Evolutionary conservation across 2,888 invertebrate genomes (phyloP).

Genomic region (Cordylochernes scorpioides): DNA sequence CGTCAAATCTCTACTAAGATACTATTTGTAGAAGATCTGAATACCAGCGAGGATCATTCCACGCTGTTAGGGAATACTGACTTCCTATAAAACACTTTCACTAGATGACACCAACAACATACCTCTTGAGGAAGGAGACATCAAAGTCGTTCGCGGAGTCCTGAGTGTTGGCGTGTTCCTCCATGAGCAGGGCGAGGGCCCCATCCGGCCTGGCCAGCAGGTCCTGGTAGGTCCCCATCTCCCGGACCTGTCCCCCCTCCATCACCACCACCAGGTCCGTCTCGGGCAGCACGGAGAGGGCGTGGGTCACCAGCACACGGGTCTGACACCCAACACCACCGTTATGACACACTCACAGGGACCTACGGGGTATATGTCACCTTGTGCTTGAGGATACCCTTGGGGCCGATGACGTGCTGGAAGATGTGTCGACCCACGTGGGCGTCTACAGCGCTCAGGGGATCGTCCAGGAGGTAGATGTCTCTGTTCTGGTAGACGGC

Average conservation of each 20-base stretch:
- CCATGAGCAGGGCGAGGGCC: slow-evolving; percentile 5
- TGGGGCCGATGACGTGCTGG: slow-evolving; percentile 22
- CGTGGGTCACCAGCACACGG: slow-evolving; percentile 31
- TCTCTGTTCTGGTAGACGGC: slow-evolving; percentile 27
- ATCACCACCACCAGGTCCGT: slow-evolving; percentile 26
- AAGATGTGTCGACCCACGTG: slow-evolving; percentile 29
- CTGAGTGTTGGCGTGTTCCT: slow-evolving; percentile 11
- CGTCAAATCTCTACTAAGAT: too few relatives aligned
- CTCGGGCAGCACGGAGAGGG: slow-evolving; percentile 24
- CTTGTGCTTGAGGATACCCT: slow-evolving; percentile 19
- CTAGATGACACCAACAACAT: too few relatives aligned
- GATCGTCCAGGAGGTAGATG: slow-evolving; percentile 32
- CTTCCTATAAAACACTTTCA: too few relatives aligned
- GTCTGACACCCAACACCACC: too few relatives aligned
- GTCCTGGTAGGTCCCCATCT: slow-evolving; percentile 23
- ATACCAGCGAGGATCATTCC: too few relatives aligned
- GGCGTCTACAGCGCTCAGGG: slow-evolving; percentile 30
- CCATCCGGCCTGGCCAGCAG: slow-evolving; percentile 7
- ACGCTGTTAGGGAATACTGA: too few relatives aligned
- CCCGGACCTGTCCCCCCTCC: slow-evolving; percentile 23
- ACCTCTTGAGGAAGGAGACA: too few relatives aligned
- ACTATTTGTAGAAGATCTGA: too few relatives aligned
- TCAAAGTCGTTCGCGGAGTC: too few relatives aligned
- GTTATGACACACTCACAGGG: too few relatives aligned
- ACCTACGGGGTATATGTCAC: too few relatives aligned